A percentile compares a stretch with the other conserved stretches of the same genome.
Conservation (phyloP, 2,113 vertebrate species). For the Pampusana beccarii region DNA sequence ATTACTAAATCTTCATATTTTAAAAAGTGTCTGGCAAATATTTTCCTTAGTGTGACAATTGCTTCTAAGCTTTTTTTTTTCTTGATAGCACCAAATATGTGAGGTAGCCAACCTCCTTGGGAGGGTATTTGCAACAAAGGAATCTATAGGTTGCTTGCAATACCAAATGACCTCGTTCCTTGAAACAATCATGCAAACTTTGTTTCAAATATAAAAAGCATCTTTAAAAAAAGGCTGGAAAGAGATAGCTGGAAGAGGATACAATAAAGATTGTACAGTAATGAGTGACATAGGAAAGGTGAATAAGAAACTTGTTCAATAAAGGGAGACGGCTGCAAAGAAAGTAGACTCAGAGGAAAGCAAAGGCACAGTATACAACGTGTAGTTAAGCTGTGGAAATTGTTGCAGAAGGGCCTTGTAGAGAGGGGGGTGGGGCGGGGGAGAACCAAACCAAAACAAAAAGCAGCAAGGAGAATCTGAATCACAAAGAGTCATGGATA, state of each 20-base stretch:
- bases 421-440: background rate
- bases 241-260: background rate
- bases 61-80: background rate
- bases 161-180: background rate
- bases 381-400: background rate
- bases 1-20: background rate
- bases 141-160: background rate
- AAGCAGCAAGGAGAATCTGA: background rate
- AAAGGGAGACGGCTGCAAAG: background rate
- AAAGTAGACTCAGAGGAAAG: background rate
- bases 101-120: background rate
- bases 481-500: background rate
- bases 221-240: background rate
- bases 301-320: background rate
- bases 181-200: background rate
- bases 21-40: background rate
- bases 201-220: background rate
- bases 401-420: background rate
- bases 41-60: background rate
- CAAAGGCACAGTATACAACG: rapidly evolving
- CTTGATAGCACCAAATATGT: background rate
- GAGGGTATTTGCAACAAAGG: background rate
- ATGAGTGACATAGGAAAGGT: background rate
- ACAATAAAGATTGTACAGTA: background rate
- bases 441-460: background rate